These are phyloP conservation scores for Sylvicola cinctus DNA, from an alignment of 2,888 invertebrate genomes.

Conservation along the genomic window DNA sequence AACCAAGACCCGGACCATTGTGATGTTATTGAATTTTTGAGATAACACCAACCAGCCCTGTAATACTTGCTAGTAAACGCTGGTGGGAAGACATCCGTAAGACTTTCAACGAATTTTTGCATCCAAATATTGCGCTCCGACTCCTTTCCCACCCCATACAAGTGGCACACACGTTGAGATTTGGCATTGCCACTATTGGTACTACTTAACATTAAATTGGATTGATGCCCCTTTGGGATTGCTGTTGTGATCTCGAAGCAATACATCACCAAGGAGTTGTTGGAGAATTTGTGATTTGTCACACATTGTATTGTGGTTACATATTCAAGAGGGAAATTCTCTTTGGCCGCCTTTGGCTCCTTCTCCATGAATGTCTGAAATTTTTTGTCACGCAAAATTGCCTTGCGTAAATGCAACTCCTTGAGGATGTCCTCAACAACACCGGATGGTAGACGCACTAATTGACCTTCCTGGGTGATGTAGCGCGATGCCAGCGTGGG, in stretches of 20 bases:
- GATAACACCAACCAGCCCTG: slow-evolving; percentile 62
- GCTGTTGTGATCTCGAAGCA: slow-evolving; percentile 24
- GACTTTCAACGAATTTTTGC: slow-evolving; percentile 53
- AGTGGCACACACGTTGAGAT: slow-evolving; percentile 18
- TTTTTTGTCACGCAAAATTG: slow-evolving; percentile 47
- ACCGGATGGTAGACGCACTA: slow-evolving; percentile 27
- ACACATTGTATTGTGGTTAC: slow-evolving; percentile 25
- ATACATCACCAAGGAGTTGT: slow-evolving; percentile 22
- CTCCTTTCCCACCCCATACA: slow-evolving; percentile 26
- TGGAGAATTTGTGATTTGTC: slow-evolving; percentile 25
- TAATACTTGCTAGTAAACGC: slow-evolving; percentile 50
- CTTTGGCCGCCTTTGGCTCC: slow-evolving; percentile 43
- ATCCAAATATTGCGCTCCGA: slow-evolving; percentile 41
- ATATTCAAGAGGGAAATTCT: slow-evolving; percentile 43
- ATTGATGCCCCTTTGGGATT: slow-evolving; percentile 17
- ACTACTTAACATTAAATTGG: slow-evolving; percentile 20
- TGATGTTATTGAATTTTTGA: slow-evolving; percentile 52
- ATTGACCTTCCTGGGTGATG: slow-evolving; percentile 21
- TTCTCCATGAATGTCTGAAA: slow-evolving; percentile 54
- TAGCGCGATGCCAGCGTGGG: slow-evolving; percentile 20
- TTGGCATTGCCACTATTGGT: slow-evolving; percentile 20
- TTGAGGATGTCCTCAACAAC: slow-evolving; percentile 52
- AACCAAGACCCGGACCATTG: slow-evolving; percentile 68
- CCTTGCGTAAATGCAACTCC: slow-evolving; percentile 52
- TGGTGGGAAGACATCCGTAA: slow-evolving; percentile 43